Conservation (phyloP, 2,888 invertebrate genomes). For the Phyto melanocephala region DNA sequence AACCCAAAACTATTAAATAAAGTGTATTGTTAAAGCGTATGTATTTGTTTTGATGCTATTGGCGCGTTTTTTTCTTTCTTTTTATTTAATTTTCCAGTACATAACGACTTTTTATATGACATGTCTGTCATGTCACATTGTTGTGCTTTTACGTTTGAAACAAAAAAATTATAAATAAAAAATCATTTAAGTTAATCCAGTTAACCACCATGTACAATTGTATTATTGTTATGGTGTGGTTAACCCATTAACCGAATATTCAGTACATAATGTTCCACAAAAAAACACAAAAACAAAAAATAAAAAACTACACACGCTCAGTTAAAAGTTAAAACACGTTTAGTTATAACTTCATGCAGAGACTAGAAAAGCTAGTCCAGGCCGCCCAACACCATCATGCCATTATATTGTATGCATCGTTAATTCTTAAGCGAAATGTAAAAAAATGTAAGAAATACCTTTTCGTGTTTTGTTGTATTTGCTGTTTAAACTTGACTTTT, state of each 20-base stretch:
- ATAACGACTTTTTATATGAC: conserved; percentile 40
- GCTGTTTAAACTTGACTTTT: conserved; percentile 5
- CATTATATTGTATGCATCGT: conserved; percentile 37
- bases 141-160: not conserved
- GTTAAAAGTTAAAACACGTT: conserved; percentile 48
- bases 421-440: conserved; percentile 32
- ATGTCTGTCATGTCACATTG: conserved; percentile 32
- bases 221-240: not conserved
- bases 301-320: not conserved
- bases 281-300: not conserved
- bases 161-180: not conserved
- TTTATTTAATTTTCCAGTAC: not conserved
- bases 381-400: conserved; percentile 4
- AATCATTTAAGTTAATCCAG: not conserved
- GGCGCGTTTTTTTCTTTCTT: not conserved
- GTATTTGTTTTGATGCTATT: too few species aligned
- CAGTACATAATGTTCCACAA: not conserved
- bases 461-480: not conserved
- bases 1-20: too few species aligned
- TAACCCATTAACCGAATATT: conserved; percentile 49
- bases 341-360: not conserved
- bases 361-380: not conserved
- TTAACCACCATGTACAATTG: not conserved
- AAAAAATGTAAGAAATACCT: not conserved
- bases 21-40: too few species aligned